Conservation (phyloP, 2,797 vertebrate genomes). For the Peromyscus attwateri region DNA sequence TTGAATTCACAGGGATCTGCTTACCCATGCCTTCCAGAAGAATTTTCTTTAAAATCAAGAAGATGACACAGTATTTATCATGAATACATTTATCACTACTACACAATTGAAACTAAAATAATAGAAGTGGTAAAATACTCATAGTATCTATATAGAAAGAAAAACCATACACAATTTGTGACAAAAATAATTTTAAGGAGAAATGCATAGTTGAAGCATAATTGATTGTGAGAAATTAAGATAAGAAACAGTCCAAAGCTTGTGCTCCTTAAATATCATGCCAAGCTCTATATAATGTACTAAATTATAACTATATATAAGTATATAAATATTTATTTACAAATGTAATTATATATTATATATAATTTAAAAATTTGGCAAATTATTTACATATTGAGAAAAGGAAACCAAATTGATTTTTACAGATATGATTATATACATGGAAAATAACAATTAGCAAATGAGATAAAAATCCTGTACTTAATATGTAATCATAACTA, state of each 20-base stretch:
- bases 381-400: neutral
- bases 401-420: neutral
- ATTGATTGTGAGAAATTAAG: neutral
- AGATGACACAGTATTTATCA: neutral
- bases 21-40: neutral
- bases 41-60: neutral
- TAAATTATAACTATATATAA: neutral
- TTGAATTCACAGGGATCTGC: neutral
- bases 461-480: neutral
- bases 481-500: neutral
- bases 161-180: neutral
- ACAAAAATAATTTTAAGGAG: neutral
- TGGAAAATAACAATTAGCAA: neutral
- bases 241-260: neutral
- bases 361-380: neutral
- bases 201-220: neutral
- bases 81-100: neutral
- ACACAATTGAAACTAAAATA: neutral
- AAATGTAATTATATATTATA: too few species aligned
- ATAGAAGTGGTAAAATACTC: neutral
- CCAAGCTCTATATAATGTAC: neutral
- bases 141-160: neutral
- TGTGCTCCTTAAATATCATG: neutral
- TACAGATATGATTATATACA: neutral
- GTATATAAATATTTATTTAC: too few species aligned